Evolutionary conservation across 2,113 vertebrate species (phyloP).

Genomic region (Columba livia): DNA sequence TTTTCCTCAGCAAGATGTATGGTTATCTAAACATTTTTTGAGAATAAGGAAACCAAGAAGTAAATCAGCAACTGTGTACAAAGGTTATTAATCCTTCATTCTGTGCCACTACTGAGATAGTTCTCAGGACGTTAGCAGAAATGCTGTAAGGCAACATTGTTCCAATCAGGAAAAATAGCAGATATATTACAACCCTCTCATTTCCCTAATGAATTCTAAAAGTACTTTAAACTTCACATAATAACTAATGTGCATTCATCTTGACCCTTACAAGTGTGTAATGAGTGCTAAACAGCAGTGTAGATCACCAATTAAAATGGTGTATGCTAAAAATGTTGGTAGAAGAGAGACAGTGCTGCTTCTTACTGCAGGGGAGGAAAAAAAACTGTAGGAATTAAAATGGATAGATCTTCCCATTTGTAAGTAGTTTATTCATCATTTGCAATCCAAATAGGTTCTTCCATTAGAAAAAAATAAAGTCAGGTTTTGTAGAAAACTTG

Average conservation of each 20-base stretch:
- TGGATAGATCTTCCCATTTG: background rate
- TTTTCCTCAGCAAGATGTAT: background rate
- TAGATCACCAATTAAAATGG: background rate
- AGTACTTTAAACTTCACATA: conserved; percentile 5
- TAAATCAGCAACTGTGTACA: background rate
- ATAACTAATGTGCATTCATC: conserved; percentile 8
- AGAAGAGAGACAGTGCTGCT: background rate
- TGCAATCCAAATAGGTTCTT: background rate
- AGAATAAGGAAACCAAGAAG: background rate
- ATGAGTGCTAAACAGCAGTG: background rate
- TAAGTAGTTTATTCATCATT: background rate
- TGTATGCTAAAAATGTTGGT: background rate
- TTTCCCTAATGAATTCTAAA: conserved; percentile 37
- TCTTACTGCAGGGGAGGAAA: background rate
- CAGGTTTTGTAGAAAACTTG: background rate
- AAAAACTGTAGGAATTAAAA: background rate
- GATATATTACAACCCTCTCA: background rate
- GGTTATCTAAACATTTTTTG: background rate
- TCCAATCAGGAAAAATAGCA: background rate
- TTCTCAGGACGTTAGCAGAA: background rate
- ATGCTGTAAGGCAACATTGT: background rate
- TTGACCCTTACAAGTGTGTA: background rate
- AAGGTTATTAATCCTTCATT: conserved; percentile 16
- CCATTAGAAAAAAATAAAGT: background rate
- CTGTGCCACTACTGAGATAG: background rate